These are phyloP conservation scores for Myiopsitta monachus DNA, from an alignment of 2,113 vertebrate genomes.

Conservation along the genomic window DNA sequence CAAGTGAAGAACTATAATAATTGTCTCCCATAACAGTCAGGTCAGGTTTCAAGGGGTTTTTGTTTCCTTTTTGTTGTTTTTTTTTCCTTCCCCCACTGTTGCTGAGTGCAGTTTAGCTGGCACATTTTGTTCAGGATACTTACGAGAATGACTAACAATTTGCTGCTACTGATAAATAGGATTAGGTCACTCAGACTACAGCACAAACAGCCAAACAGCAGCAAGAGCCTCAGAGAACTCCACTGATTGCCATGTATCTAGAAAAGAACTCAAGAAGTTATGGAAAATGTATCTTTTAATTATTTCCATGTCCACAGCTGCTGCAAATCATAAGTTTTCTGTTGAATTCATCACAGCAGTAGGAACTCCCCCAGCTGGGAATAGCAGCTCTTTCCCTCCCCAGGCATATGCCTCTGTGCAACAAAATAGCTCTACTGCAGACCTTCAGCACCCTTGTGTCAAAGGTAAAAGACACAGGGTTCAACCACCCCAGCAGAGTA, in stretches of 20 bases:
- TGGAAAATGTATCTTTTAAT: background rate
- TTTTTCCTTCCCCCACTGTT: background rate
- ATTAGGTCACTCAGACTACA: background rate
- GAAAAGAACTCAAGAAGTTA: background rate
- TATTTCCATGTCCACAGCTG: background rate
- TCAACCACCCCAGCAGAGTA: background rate
- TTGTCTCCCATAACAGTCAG: conserved; percentile 43
- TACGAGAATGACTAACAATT: background rate
- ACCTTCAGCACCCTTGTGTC: background rate
- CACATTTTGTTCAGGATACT: conserved; percentile 37
- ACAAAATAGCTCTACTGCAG: background rate
- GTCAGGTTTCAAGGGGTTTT: conserved; percentile 4
- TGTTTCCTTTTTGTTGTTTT: background rate
- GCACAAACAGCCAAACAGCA: background rate
- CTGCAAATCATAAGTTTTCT: background rate
- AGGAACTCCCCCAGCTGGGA: background rate
- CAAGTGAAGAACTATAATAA: conserved; percentile 64
- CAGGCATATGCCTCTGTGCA: background rate
- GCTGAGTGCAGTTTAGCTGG: background rate
- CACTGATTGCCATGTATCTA: background rate
- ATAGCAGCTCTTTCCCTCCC: background rate
- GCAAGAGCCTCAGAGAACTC: background rate
- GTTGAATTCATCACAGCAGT: background rate
- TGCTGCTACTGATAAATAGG: background rate
- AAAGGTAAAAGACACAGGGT: background rate